Evolutionary conservation across 2,113 vertebrate species (phyloP), one percentile per base, ranked within the genome.

Genomic region (Otolemur garnettii): DNA sequence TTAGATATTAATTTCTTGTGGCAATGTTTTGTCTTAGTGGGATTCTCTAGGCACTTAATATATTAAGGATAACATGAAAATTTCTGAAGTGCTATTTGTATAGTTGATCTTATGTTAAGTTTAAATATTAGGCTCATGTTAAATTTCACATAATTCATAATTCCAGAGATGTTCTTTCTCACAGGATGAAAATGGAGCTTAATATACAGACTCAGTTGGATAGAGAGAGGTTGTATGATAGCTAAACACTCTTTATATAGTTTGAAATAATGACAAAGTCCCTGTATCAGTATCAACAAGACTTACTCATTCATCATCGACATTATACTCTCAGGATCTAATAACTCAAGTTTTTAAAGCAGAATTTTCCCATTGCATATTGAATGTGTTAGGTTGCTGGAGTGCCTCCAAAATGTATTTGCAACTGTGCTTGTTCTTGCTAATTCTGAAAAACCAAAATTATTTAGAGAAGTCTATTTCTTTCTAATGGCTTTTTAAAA

Each of bases 381-480:
- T 91, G 69, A 91, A 91, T 81, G 53, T 84, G 74, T 94, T 91
- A 93, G 33, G 68, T 95, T 96, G 33, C 62, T 86, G 57, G 79
- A 74, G 24, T 82, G 4, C 60, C 69, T 87, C 24, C 68, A 95
- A 78, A 10, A 57, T 91, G 87, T 88, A 88, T 94, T 94, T 88
- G 81, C 81, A 85, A 53, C 30, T 79, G 35, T 96, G 33, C 74
- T 97, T 90, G 8, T 94, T 94, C 78, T 91, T 95, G 45, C 55
- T 93, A 93, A 82, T 91, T 77, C 83, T 94, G 83, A 93, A 26
- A 94, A 91, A 74, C 60, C n/a, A 93, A 87, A 88, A 85, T 77
- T 93, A 85, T 86, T 95, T 91, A 90, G n/a, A 95, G 75, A 90
- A 90, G 13, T n/a, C 30, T 90, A 30, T 84, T 94, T 91, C 82